Evolutionary conservation across 37 sponge, comb jelly and placozoan species (phyloP).

Genomic region (Ianthella basta): DNA sequence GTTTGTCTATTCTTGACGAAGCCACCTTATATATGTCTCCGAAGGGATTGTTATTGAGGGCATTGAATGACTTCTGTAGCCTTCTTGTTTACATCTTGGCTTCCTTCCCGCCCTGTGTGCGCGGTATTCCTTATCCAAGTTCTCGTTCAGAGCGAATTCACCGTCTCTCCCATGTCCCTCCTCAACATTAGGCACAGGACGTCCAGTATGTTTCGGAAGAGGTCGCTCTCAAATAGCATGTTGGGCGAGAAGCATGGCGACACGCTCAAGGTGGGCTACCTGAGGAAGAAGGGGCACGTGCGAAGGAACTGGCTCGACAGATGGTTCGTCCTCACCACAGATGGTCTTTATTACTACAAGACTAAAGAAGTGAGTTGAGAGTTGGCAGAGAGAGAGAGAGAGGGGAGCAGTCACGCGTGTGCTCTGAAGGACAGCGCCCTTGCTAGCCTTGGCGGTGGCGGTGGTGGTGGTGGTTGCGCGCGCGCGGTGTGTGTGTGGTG

Average conservation of each 20-base stretch:
- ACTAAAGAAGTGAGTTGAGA: conserved; percentile 56
- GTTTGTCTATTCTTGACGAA: too few relatives aligned
- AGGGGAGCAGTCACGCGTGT: neutral
- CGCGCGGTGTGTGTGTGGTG: too few relatives aligned
- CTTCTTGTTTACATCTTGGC: too few relatives aligned
- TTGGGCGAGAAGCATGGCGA: conserved; percentile 61
- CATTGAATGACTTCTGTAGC: too few relatives aligned
- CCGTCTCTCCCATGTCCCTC: neutral
- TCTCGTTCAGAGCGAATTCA: too few relatives aligned
- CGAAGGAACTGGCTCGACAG: conserved; percentile 80
- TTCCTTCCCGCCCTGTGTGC: too few relatives aligned
- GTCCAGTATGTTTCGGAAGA: conserved; percentile 32
- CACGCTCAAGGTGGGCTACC: conserved; percentile 64
- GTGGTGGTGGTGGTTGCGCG: too few relatives aligned
- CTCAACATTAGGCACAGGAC: neutral
- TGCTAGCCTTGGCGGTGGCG: neutral
- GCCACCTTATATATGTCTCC: too few relatives aligned
- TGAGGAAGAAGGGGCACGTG: conserved; percentile 81
- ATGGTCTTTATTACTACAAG: conserved; percentile 85
- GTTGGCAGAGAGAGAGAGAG: neutral
- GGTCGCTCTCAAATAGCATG: conserved; percentile 41
- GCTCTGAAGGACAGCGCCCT: neutral
- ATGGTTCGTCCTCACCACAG: conserved; percentile 84
- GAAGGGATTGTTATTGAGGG: too few relatives aligned
- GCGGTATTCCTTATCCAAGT: too few relatives aligned